Conservation (phyloP, 1,140 invertebrate species). For the Vanessa atalanta region DNA sequence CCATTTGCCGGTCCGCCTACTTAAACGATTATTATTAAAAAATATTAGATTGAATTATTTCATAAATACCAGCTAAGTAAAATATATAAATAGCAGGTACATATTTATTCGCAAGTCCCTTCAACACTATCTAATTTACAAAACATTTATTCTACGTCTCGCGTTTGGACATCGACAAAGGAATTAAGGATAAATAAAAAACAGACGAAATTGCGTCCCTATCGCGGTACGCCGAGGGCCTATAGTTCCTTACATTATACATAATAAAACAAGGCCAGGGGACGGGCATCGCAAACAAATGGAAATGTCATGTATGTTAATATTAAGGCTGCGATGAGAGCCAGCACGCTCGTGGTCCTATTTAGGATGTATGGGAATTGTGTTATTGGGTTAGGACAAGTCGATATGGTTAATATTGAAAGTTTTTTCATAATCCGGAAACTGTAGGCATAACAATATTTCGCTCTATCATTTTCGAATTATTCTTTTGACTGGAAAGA, state of each 20-base stretch:
- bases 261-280: constrained; percentile 29
- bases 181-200: constrained; percentile 1
- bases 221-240: constrained; percentile 2
- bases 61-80: too few species aligned
- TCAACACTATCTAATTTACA: not conserved
- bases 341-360: constrained; percentile 10
- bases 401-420: not conserved
- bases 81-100: too few species aligned
- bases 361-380: constrained; percentile 34
- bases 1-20: too few species aligned
- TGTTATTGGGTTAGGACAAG: constrained; percentile 22
- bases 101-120: too few species aligned
- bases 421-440: not conserved
- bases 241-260: constrained; percentile 17
- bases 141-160: not conserved
- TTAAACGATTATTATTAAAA: too few species aligned
- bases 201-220: not conserved
- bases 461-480: too few species aligned
- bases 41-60: too few species aligned
- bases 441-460: too few species aligned
- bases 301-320: constrained; percentile 39
- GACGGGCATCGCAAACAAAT: constrained; percentile 29
- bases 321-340: constrained; percentile 33
- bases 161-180: not conserved
- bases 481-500: too few species aligned